Evolutionary conservation across 2,888 invertebrate genomes (phyloP), one percentile per base, ranked within the genome.

Genomic region (Microplitis manilae): DNA sequence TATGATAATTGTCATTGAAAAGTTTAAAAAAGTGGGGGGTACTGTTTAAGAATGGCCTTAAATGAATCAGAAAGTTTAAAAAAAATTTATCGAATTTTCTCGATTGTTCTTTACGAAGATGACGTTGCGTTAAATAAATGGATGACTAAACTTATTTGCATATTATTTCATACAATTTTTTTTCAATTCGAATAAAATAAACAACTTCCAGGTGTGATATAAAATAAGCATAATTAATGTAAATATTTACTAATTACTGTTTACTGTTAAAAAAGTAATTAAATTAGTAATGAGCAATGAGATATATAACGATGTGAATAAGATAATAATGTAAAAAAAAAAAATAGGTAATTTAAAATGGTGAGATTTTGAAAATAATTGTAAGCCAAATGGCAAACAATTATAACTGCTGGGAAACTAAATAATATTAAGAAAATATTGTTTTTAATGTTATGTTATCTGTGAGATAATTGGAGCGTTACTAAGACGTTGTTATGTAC

Each of bases 381-480:
- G 13, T 50, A 50, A 50, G 50, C 13, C 50, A 50, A 50, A 50
- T 13, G 50, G 50, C 50, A 50, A 50, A 50, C 50, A 50, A 50
- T 50, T 50, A 50, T 50, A 13, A 13, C 50, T 13, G 9, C 9
- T 50, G 50, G 50, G 50, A 50, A 50, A 13, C 50, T 50, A 50
- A 50, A 50, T 50, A 50, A 50, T 50, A 50, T 50, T 50, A 50
- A 50, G 8, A 50, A 41, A 50, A 50, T 50, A 50, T 50, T 50
- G 13, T 50, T 50, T 9, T 50, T 50, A 50, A 13, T 50, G 13
- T 50, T 50, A 50, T 50, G 13, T 50, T 50, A 50, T 50, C 50
- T 50, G 50, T 50, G 50, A 50, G 50, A 50, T 50, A 50, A 50
- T 50, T 50, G 50, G 50, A 50, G 50, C 50, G 50, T 50, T 50